Evolutionary conservation across 2,888 invertebrate genomes (phyloP), one percentile per base, ranked within the genome.

Genomic region (Ypsolopha scabrella): DNA sequence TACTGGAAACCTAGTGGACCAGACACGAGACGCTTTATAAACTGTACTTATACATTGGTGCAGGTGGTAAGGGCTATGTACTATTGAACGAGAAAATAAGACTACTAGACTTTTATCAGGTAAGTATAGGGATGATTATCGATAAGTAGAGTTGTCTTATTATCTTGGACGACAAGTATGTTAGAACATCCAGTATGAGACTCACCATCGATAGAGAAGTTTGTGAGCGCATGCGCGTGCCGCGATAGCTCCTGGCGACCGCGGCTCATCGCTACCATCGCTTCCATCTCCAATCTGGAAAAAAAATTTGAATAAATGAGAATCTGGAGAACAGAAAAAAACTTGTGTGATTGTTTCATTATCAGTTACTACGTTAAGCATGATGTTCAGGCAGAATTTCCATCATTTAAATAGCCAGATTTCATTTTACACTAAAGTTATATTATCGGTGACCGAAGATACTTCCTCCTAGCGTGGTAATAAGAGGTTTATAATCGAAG

Each of bases 231-330:
- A 60, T 77, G 77, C 52, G 76, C 61, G 59, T 80, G 80, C 59
- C 80, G 74, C 67, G 80, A 69, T 58, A 78, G 63, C 58, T 83
- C 85, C 55, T 74, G 86, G 60, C 87, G 88, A 57, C 86, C 82
- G 67, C 88, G 87, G 63, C 86, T 73, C 72, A 94, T 74, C 86
- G 92, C 90, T 52, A 92, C 90, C 74, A 91, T 90, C 2, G 93
- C 91, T 75, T 94, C 94, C 68, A 92, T 88, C 68, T 93, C 93
- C 74, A 94, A 93, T 68, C 92, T 87, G 63, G 68, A 67, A 35
- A 58, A 54, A 52, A 52, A 24, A 24, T 24, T n/a, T n/a, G 4
- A 24, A 24, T 24, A 24, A 3, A 24, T 24, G 24, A 24, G 24
- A 24, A 24, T 4, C 24, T 24, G 24, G 4, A 24, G 24, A 24